Conservation (phyloP, 2,888 invertebrate genomes). For the Phragmatobia fuliginosa region DNA sequence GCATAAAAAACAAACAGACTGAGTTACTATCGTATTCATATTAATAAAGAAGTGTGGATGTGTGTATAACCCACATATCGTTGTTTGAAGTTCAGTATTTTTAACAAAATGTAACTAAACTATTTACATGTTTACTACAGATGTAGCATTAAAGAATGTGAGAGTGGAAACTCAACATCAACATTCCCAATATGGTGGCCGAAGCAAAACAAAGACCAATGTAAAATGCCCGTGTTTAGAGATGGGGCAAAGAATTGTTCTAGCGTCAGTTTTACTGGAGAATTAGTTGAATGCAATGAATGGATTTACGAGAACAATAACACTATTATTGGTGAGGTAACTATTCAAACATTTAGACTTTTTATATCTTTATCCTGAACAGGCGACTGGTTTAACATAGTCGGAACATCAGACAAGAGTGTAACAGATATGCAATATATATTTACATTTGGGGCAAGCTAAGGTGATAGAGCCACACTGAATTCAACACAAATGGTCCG, state of each 20-base stretch:
- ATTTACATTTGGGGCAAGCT: too few relatives aligned
- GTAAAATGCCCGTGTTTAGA: slow-evolving; percentile 60
- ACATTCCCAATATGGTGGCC: slow-evolving; percentile 70
- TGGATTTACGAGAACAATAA: slow-evolving; percentile 74
- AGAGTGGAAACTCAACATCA: slow-evolving; percentile 44
- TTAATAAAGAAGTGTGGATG: too few relatives aligned
- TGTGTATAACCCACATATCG: too few relatives aligned
- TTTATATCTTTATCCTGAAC: too few relatives aligned
- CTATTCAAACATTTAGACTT: not conserved
- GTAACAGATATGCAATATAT: too few relatives aligned
- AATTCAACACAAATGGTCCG: too few relatives aligned
- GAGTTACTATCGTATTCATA: too few relatives aligned
- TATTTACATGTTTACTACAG: slow-evolving; percentile 57
- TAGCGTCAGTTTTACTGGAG: slow-evolving; percentile 57
- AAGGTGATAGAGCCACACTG: too few relatives aligned
- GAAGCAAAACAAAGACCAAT: slow-evolving; percentile 58
- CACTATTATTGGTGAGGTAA: slow-evolving; percentile 72
- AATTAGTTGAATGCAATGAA: slow-evolving; percentile 56
- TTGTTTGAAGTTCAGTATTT: not conserved
- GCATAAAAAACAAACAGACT: too few relatives aligned
- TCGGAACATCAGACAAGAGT: too few relatives aligned
- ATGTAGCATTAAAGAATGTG: slow-evolving; percentile 71
- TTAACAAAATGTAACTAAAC: not conserved
- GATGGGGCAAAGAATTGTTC: slow-evolving; percentile 50
- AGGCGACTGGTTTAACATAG: too few relatives aligned